Evolutionary conservation across 2,113 vertebrate genomes (phyloP).

Genomic region (Colaptes auratus): DNA sequence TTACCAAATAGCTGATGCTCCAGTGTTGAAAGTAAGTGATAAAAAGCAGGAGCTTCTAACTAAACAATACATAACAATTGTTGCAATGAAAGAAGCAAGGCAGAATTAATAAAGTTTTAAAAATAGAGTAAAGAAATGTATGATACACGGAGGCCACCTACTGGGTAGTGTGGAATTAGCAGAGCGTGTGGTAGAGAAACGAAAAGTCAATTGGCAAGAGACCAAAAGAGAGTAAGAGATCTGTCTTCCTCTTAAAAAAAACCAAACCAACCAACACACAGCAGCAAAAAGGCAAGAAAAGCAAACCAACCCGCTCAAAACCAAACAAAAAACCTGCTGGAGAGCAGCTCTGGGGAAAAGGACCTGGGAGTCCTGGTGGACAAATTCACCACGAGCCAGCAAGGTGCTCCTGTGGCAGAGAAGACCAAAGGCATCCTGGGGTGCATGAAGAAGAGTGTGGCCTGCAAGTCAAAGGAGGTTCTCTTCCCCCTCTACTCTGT

Average conservation of each 20-base stretch:
- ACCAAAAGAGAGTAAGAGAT: not conserved
- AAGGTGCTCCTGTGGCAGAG: too few species aligned
- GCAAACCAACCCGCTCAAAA: too few species aligned
- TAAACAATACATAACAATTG: not conserved
- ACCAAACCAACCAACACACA: not conserved
- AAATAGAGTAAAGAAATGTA: not conserved
- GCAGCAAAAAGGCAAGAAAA: not conserved
- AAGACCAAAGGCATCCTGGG: too few species aligned
- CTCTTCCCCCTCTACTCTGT: too few species aligned
- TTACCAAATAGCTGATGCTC: not conserved
- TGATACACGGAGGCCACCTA: constrained; percentile 63
- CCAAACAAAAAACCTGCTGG: too few species aligned
- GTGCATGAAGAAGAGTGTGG: too few species aligned
- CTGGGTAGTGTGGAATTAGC: constrained; percentile 28
- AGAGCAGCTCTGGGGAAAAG: too few species aligned
- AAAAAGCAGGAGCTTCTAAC: not conserved
- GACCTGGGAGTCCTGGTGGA: too few species aligned
- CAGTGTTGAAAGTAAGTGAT: not conserved
- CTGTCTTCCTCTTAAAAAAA: not conserved
- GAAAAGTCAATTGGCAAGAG: not conserved
- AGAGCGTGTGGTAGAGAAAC: not conserved
- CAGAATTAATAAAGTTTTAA: not conserved
- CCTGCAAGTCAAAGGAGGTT: too few species aligned
- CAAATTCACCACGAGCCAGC: too few species aligned
- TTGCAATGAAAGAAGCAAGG: not conserved